Percentiles rank a stretch among this genome's conserved stretches.
Evolutionary conservation across 23 tunicate species (phyloP).

Genomic region (Diplosoma virens): DNA sequence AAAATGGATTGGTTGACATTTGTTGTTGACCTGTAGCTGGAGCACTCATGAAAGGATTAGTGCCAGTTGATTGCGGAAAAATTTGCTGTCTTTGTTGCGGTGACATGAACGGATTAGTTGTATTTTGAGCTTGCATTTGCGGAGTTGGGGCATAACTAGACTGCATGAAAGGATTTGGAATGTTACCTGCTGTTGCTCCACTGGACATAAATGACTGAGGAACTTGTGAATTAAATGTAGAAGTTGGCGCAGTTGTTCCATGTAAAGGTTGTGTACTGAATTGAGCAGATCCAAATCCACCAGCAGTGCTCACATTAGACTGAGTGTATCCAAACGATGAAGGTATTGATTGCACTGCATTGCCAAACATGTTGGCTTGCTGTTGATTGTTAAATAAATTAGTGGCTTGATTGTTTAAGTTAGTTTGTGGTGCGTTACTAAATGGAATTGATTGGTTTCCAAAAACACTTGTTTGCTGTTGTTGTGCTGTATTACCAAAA

Average conservation of each 20-base stretch:
- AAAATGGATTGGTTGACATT: slow-evolving; percentile 48
- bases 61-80: slow-evolving; percentile 22
- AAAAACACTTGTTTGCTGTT: not conserved
- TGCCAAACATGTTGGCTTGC: not conserved
- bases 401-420: not conserved
- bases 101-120: slow-evolving; percentile 54
- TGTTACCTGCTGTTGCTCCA: not conserved
- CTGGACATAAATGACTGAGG: not conserved
- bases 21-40: not conserved
- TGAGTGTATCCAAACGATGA: slow-evolving; percentile 30
- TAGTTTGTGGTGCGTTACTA: not conserved
- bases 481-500: slow-evolving; percentile 3
- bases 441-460: no score
- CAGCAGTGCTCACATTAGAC: no score
- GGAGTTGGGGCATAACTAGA: not conserved
- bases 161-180: slow-evolving; percentile 48
- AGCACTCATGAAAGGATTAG: slow-evolving; percentile 47
- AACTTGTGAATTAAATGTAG: not conserved
- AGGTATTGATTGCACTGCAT: slow-evolving; percentile 5
- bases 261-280: not conserved
- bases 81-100: slow-evolving; percentile 17
- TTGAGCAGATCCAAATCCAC: not conserved
- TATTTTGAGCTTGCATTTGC: not conserved
- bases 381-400: not conserved
- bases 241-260: not conserved